Base-by-base conservation (phyloP, 2,888 invertebrate species). In the Heliconius hortense region DNA sequence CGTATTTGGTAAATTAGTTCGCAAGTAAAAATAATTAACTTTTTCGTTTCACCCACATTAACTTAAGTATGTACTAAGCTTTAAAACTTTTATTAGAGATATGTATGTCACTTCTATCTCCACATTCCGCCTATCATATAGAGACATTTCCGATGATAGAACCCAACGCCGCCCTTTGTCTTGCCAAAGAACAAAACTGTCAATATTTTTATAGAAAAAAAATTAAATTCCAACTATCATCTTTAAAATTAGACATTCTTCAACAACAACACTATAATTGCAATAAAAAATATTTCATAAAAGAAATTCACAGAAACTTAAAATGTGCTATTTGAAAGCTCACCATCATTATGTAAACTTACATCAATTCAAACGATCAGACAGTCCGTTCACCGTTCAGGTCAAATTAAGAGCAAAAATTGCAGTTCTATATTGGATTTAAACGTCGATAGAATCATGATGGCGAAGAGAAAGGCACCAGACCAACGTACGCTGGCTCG, bases 381-480 rank as follows among this genome's bases (percentile, higher is more conserved):
- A 68, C 56, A 56, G 10, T 68, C 53, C n/a, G 48, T 63, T 63
- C 63, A 56, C 28, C 21, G 64, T 4, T 68, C 63, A 53, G 63
- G 67, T 73, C 67, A 67, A 71, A 59, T 75, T 71, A 60, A 76
- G 56, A 78, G 73, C 76, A 78, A 75, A 76, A 76, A 75, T 75
- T 72, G 35, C 70, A 67, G 67, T 69, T 48, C 63, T 68, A 75
- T 73, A 73, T 64, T 66, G 21, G 70, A 64, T 66, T 53, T 53
- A 75, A 72, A 67, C 73, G 72, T 76, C 78, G 74, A 75, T 76
- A 76, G 77, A 77, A 78, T 74, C 76, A 75, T 76, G 76, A 74
- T 74, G 75, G 71, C 68, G 73, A 79, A 85, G 87, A 87, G 88
- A 88, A 88, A 88, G 88, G 88, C 82, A n/a, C n/a, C n/a, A 80